A percentile compares a stretch with the other conserved stretches of the same genome.
Conservation (phyloP, 2,888 invertebrate genomes). For the Ischnus inquisitorius region DNA sequence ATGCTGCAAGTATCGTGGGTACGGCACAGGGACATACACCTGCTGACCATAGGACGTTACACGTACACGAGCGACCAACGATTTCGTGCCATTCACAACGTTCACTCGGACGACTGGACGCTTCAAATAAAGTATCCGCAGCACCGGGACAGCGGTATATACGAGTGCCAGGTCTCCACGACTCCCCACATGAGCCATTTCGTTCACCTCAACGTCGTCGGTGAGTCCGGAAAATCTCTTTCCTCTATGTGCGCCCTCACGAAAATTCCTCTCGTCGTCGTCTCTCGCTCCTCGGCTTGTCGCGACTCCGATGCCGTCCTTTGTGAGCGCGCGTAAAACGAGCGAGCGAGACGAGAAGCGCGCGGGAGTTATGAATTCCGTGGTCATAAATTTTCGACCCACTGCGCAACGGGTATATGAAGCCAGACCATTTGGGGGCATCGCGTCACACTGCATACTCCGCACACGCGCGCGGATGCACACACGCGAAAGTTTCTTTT, state of each 20-base stretch:
- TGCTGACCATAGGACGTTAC: conserved; percentile 95
- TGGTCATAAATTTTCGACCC: conserved; percentile 64
- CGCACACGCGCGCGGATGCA: conserved; percentile 13
- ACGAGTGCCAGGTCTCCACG: conserved; percentile 97
- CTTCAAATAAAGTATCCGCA: conserved; percentile 96
- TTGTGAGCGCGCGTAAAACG: neutral
- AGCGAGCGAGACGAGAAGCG: conserved; percentile 28
- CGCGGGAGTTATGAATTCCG: conserved; percentile 58
- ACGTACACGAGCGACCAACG: conserved; percentile 97
- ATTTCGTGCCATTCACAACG: conserved; percentile 94
- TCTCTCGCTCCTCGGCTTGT: conserved; percentile 9
- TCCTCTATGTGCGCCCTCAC: conserved; percentile 1
- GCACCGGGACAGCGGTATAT: conserved; percentile 95
- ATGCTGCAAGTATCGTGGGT: conserved; percentile 96
- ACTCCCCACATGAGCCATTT: conserved; percentile 97
- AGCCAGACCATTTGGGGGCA: conserved; percentile 26
- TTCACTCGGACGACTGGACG: conserved; percentile 96
- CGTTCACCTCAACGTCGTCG: conserved; percentile 95
- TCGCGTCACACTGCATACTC: conserved; percentile 38
- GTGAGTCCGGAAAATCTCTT: conserved; percentile 87
- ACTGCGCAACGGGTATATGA: conserved; percentile 23
- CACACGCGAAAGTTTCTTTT: neutral
- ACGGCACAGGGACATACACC: conserved; percentile 95
- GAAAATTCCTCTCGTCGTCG: conserved; percentile 12
- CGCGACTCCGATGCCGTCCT: conserved; percentile 1